Evolutionary conservation across 2,888 invertebrate genomes (phyloP), one percentile per base, ranked within the genome.

Genomic region (Metacarcinus magister): DNA sequence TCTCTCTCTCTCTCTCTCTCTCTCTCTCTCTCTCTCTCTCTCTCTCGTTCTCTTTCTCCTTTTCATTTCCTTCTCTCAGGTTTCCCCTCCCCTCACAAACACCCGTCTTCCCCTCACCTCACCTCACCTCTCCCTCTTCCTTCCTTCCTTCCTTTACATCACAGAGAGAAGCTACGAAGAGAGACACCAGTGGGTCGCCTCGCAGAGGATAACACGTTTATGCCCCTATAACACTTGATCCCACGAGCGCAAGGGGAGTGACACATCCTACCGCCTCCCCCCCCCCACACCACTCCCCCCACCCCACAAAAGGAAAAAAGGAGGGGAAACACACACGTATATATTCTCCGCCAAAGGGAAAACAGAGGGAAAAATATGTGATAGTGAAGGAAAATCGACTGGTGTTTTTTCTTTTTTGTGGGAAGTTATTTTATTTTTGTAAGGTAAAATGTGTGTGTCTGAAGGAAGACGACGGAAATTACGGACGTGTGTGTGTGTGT

Each of bases 141-240:
- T 75, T 60, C 10, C 28, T 10, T 75, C 75, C 75, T 75, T 82
- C 82, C 82, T 82, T 82, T 82, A 28, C 32, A 82, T 82, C 28
- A 82, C 32, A 10, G 32, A 7, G 13, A 32, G 82, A 23, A 67
- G 5, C 67, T 67, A n/a, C 23, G 23, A 5, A 16, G 67, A 5
- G 32, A 28, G 32, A 32, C 5, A 13, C 0, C 32, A 32, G 7
- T 0, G 32, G 82, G 67, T 19, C 67, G 10, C 3, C 67, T 19
- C 3, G 1, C 7, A 10, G 2, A 0, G 82, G 32, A 32, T 82
- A 82, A 82, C 82, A 82, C 82, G 28, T 82, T 32, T 82, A 82
- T 82, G 32, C 2, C 82, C 82, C 82, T 32, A 28, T 82, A 32
- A 82, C 82, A 82, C 82, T 82, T 82, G 82, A 82, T 82, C 82